phyloP scores from a whole-genome alignment of 2,888 invertebrate species.

The Aelia acuminata region DNA sequence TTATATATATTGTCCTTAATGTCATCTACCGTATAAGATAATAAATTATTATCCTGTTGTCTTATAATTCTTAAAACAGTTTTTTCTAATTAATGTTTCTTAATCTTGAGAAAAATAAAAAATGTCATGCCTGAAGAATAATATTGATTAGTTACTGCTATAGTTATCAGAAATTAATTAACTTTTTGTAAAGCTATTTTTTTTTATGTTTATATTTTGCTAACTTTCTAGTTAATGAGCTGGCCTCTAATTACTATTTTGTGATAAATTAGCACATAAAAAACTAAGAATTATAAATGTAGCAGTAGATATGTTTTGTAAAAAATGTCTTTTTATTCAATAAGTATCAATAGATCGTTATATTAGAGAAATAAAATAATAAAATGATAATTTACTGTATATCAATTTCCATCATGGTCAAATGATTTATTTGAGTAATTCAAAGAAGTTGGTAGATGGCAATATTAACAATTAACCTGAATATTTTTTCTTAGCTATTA shows the following conservation, averaged over 20 bases:
- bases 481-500: slow-evolving; percentile 4
- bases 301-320: not conserved
- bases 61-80: not conserved
- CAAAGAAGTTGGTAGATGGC: not conserved
- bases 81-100: not conserved
- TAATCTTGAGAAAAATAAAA: not conserved
- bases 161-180: not conserved
- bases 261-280: not conserved
- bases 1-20: not conserved
- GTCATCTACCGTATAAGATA: slow-evolving; percentile 12
- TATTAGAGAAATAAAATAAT: not conserved
- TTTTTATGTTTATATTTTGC: slow-evolving; percentile 42
- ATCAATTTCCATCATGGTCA: not conserved
- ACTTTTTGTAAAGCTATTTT: slow-evolving; percentile 15
- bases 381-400: not conserved
- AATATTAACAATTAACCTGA: not conserved
- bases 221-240: slow-evolving; percentile 11
- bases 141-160: not conserved
- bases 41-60: not conserved
- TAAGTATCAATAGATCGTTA: not conserved
- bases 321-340: slow-evolving; percentile 5
- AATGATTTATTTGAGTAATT: not conserved
- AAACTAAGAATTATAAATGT: not conserved
- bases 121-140: too few relatives aligned
- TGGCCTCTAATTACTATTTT: slow-evolving; percentile 25